Base-by-base conservation (phyloP, 2,797 vertebrate species). In the Hippocampus kuda region DNA sequence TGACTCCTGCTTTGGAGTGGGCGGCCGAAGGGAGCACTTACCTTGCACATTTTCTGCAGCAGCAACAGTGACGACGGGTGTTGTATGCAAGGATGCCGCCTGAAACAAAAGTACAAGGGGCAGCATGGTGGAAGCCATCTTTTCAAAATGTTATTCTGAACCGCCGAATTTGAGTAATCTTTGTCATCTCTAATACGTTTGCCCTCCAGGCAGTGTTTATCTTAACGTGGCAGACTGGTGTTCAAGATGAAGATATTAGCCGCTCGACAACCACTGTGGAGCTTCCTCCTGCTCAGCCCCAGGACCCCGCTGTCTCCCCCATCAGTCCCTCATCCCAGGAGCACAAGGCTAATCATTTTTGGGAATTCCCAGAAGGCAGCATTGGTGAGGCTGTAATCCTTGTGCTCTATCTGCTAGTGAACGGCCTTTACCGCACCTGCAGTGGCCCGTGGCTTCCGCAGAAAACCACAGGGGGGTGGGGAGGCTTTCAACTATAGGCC, bases 261-360 rank as follows among this genome's bases (percentile, higher is more conserved):
- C 68, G 61, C 16, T 30, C 30, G 54, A 79, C 77, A 80, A 68
- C 73, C 66, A 71, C 46, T 57, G 74, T 72, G 72, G 66, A 53
- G 67, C 69, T 63, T 71, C 67, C 70, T 83, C 75, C 74, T 78
- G 79, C 75, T 73, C 71, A 70, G 73, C 84, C 72, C 74, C 76
- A 46, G 78, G 78, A 81, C 75, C 70, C 75, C 69, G 16, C 30
- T 38, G 59, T 22, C 24, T 72, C 64, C 67, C 69, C 71, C 77
- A 75, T 73, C 73, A 65, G 72, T 70, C 74, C 69, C 75, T 79
- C 70, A 78, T 86, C 86, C 84, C 84, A 63, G 66, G 83, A 88
- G 86, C 79, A 77, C 63, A 74, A 76, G 83, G 78, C 81, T 85
- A 86, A 89, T 91, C 89, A 92, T 91, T 90, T 88, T 89, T 82